These are phyloP conservation scores for Mnemiopsis leidyi DNA, from an alignment of 37 sponge, comb jelly and placozoan species.

Conservation along the genomic window DNA sequence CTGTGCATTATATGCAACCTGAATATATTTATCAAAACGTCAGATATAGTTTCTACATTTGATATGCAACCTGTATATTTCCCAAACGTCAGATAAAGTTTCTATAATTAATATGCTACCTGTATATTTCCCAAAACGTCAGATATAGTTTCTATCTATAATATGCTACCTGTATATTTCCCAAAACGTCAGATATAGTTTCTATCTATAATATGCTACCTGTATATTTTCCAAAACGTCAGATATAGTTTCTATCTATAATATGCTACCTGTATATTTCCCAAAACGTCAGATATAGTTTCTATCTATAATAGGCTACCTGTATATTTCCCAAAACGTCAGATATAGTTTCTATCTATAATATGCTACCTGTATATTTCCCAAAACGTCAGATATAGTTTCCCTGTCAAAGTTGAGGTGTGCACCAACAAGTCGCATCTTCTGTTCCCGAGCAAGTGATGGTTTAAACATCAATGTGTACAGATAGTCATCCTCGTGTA, in stretches of 20 bases:
- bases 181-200: too few species aligned
- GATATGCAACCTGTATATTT: neutral
- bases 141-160: neutral
- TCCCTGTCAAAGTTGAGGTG: conserved; percentile 54
- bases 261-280: neutral
- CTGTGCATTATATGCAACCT: too few species aligned
- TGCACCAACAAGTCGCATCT: neutral
- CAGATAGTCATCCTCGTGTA: neutral
- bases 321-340: conserved; percentile 24
- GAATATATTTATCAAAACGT: neutral
- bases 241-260: too few species aligned
- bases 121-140: neutral
- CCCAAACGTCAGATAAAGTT: neutral
- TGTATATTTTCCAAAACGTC: neutral
- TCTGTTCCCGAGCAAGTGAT: conserved; percentile 12
- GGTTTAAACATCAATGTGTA: neutral
- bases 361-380: conserved; percentile 43
- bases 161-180: neutral
- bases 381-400: neutral
- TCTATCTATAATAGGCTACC: too few species aligned
- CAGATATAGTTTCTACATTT: too few species aligned
- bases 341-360: too few species aligned
- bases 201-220: too few species aligned
- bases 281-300: neutral
- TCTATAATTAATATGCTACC: too few species aligned